Base-by-base conservation (phyloP, 2,797 vertebrate genomes). In the Melanotaenia boesemani region DNA sequence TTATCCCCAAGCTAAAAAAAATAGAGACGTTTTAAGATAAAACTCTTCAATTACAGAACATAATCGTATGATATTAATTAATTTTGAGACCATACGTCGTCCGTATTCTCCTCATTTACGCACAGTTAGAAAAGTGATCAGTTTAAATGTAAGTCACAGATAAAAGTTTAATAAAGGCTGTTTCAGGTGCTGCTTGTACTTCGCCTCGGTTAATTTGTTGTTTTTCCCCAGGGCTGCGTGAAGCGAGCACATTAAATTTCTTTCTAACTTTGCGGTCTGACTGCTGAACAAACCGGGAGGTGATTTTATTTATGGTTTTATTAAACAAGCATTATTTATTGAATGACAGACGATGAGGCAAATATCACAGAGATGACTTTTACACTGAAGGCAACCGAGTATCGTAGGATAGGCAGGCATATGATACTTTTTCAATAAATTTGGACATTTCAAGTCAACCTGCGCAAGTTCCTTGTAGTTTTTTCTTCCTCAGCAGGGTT, bases 311-410 rank as follows among this genome's bases (percentile, higher is more conserved):
- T 34, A 74, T 75, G 70, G 48, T 90, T 89, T 91, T 92, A 88
- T 90, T 86, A 92, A 93, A 94, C 91, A 95, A 93, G 88, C 92
- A 92, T 89, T 67, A 32, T 88, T 91, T 90, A 88, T 84, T 90
- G 81, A 77, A 75, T 80, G 79, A 87, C 77, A 88, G 79, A 88
- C 87, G 65, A 50, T 60, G 74, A 76, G 58, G 77, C 66, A 75
- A 81, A 86, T 39, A 83, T 84, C 83, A 89, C 68, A 89, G 6
- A 85, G 61, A 77, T 72, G 75, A 74, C n/a, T 44, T 48, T 83
- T 85, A 82, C 81, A 82, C 63, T 68, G 68, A 79, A 80, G 82
- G 58, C 67, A 73, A 59, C 63, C 69, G 20, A 58, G 52, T 48
- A 18, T 41, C 67, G 75, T 73, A 67, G 9, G 63, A 68, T 1